These are phyloP conservation scores for Aythya baeri DNA, from an alignment of 2,113 vertebrate genomes.

Conservation along the genomic window DNA sequence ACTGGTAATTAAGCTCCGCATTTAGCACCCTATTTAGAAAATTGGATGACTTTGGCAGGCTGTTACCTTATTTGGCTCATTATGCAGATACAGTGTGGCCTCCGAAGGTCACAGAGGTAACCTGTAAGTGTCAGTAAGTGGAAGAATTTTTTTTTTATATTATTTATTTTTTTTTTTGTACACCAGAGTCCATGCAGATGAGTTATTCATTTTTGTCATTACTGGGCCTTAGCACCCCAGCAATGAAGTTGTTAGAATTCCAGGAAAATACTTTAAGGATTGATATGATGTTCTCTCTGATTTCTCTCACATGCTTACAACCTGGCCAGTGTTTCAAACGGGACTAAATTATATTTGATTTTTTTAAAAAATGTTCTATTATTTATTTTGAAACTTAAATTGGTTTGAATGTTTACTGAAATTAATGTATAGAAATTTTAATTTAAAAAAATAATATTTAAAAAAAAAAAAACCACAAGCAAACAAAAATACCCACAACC, in stretches of 20 bases:
- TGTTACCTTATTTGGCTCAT: background rate
- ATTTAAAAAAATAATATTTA: background rate
- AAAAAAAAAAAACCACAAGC: background rate
- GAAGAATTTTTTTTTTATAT: background rate
- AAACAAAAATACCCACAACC: background rate
- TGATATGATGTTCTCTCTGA: background rate
- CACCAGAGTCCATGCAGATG: background rate
- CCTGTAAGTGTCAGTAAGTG: background rate
- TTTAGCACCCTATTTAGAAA: constrained; percentile 21
- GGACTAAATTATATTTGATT: background rate
- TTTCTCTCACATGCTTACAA: background rate
- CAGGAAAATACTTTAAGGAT: background rate
- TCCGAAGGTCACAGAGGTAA: background rate
- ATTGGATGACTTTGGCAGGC: background rate
- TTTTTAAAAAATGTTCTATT: background rate
- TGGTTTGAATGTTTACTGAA: background rate
- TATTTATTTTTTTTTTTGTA: background rate
- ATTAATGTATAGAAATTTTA: background rate
- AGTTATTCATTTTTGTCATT: background rate
- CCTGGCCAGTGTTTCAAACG: background rate
- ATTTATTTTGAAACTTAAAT: background rate
- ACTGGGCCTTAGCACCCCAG: background rate
- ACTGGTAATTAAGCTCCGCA: constrained; percentile 20
- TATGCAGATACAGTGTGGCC: background rate
- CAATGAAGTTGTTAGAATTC: background rate